A percentile compares a stretch with the other conserved stretches of the same genome.
Evolutionary conservation across 2,113 vertebrate genomes (phyloP).

Genomic region (Thermophis baileyi): DNA sequence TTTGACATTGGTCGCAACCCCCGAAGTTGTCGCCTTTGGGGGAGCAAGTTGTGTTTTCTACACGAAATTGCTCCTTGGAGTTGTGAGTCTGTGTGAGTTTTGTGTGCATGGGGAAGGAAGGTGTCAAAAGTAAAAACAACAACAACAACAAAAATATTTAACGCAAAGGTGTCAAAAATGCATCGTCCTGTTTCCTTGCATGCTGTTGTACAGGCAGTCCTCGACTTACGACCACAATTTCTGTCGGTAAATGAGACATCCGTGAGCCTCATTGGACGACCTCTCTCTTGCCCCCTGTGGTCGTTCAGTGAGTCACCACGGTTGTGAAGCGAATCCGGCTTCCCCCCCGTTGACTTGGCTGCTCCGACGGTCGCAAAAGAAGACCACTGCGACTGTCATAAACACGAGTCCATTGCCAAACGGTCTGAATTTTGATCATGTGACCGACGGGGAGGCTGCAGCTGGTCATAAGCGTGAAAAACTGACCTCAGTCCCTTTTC

Average conservation of each 20-base stretch:
- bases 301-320: background rate
- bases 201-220: background rate
- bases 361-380: too few species aligned
- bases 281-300: background rate
- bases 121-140: background rate
- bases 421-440: accelerated
- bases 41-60: constrained; percentile 48
- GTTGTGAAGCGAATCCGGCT: too few species aligned
- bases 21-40: constrained; percentile 38
- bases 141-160: too few species aligned
- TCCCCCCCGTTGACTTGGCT: too few species aligned
- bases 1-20: constrained; percentile 55
- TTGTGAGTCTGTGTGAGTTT: constrained; percentile 32
- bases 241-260: background rate
- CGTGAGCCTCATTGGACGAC: background rate
- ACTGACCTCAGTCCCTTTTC: too few species aligned
- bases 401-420: too few species aligned
- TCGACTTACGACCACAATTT: background rate
- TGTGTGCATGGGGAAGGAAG: constrained; percentile 37
- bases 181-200: background rate
- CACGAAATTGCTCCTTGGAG: constrained; percentile 40
- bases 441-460: too few species aligned
- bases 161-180: background rate
- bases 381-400: too few species aligned
- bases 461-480: too few species aligned